These are phyloP conservation scores for Penaeus japonicus DNA, from an alignment of 1,140 invertebrate species.

Conservation along the genomic window DNA sequence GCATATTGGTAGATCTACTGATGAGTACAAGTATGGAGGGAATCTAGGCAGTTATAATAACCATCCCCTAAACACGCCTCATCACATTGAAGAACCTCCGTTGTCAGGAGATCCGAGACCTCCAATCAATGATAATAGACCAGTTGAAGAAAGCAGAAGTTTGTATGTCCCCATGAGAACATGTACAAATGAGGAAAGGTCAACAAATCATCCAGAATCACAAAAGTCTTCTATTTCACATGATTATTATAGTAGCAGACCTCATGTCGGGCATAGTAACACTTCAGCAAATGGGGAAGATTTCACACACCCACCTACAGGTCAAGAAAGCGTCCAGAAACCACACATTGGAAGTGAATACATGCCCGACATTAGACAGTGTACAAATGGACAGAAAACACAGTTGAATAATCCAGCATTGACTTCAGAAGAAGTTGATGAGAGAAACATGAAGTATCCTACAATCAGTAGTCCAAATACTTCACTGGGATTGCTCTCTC, in stretches of 20 bases:
- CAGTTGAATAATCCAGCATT: background rate
- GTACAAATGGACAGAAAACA: background rate
- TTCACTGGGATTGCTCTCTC: slow-evolving; percentile 6
- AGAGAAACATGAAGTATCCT: slow-evolving; percentile 20
- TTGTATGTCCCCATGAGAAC: slow-evolving; percentile 13
- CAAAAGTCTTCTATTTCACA: slow-evolving; percentile 21
- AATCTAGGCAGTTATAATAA: slow-evolving; percentile 7
- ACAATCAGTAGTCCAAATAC: slow-evolving; percentile 14
- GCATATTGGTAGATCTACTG: background rate
- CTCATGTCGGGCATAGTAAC: slow-evolving; percentile 4
- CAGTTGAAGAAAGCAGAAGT: background rate
- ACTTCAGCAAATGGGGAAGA: slow-evolving; percentile 17
- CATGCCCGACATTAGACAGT: background rate
- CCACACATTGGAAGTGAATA: background rate
- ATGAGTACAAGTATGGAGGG: slow-evolving; percentile 28
- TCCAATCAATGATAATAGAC: background rate
- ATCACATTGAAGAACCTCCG: slow-evolving; percentile 26
- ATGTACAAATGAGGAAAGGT: slow-evolving; percentile 34
- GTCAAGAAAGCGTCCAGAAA: background rate
- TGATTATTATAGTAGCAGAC: slow-evolving; percentile 28
- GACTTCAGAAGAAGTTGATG: background rate
- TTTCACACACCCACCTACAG: background rate
- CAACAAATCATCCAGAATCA: slow-evolving; percentile 3
- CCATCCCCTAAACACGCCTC: background rate
- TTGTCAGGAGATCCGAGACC: background rate